Percentiles rank a stretch among this genome's conserved stretches.
These are phyloP conservation scores for Epiblema foenella DNA, from an alignment of 2,888 invertebrate species.

Conservation along the genomic window DNA sequence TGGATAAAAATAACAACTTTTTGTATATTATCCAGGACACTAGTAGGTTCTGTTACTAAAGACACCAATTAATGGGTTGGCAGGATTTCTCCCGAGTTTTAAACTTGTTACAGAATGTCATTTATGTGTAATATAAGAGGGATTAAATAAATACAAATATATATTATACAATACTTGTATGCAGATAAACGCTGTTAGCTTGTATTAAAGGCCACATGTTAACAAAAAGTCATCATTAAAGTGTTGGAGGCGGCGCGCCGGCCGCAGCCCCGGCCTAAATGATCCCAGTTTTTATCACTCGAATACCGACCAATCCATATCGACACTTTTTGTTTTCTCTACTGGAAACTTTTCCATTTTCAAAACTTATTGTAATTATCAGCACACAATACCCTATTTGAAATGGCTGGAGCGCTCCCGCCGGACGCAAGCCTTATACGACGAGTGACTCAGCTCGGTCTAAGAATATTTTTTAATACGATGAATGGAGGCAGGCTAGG, in stretches of 20 bases:
- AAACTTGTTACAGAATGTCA: too few species aligned
- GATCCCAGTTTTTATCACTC: slow-evolving; percentile 78
- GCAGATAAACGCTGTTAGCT: slow-evolving; percentile 53
- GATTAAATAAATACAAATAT: too few species aligned
- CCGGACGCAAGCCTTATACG: slow-evolving; percentile 24
- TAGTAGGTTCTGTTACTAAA: too few species aligned
- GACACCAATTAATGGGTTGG: too few species aligned
- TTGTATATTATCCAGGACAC: too few species aligned
- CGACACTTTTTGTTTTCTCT: slow-evolving; percentile 73
- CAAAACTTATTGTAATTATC: slow-evolving; percentile 48
- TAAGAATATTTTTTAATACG: slow-evolving; percentile 6
- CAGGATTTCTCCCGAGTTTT: too few species aligned
- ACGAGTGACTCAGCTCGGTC: slow-evolving; percentile 16
- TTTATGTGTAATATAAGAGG: too few species aligned
- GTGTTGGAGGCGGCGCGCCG: slow-evolving; percentile 74
- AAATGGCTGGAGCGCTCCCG: slow-evolving; percentile 27
- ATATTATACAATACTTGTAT: neutral
- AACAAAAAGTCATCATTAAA: slow-evolving; percentile 84
- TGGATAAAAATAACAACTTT: too few species aligned
- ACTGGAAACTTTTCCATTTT: slow-evolving; percentile 63
- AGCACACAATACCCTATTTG: slow-evolving; percentile 39
- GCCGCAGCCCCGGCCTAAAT: slow-evolving; percentile 68
- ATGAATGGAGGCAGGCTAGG: slow-evolving; percentile 10
- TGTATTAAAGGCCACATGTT: slow-evolving; percentile 56
- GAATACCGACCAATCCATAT: slow-evolving; percentile 72